Evolutionary conservation across 2,113 vertebrate genomes (phyloP).

Genomic region (Empidonax traillii): DNA sequence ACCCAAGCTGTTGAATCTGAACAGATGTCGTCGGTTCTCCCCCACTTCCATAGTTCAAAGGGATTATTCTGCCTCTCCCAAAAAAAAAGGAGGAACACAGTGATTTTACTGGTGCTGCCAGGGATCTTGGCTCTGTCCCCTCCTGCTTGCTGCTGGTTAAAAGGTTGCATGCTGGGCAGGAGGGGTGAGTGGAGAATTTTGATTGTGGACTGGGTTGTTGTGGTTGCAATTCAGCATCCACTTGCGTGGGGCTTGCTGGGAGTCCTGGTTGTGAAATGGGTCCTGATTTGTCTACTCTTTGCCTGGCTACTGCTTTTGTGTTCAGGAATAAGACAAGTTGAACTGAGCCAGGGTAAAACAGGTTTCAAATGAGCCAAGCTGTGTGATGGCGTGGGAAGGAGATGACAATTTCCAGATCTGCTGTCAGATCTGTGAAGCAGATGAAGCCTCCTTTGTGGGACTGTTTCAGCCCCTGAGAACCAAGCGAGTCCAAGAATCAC

Average conservation of each 20-base stretch:
- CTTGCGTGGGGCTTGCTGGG: not conserved
- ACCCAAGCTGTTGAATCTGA: conserved; percentile 27
- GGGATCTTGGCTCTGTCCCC: not conserved
- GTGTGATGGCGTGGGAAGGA: not conserved
- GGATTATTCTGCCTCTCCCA: conserved; percentile 46
- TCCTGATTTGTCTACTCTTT: not conserved
- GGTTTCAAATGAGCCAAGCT: not conserved
- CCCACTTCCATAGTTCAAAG: conserved; percentile 38
- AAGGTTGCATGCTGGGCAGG: conserved; percentile 24
- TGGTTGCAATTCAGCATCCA: conserved; percentile 15
- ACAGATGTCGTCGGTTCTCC: not conserved
- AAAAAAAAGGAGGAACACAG: not conserved
- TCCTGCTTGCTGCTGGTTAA: conserved; percentile 30
- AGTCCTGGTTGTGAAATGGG: not conserved
- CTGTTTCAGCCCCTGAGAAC: not conserved
- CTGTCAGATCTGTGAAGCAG: not conserved
- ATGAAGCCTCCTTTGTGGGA: not conserved
- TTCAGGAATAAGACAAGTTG: not conserved
- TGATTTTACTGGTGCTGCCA: conserved; percentile 5
- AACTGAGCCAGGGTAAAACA: not conserved
- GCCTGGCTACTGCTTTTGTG: not conserved
- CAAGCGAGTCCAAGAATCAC: not conserved
- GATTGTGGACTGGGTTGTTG: not conserved
- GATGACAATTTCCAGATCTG: not conserved
- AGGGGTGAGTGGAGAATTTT: not conserved